These are phyloP conservation scores for Balanococcus diminutus DNA, from an alignment of 2,888 invertebrate genomes.

Conservation along the genomic window DNA sequence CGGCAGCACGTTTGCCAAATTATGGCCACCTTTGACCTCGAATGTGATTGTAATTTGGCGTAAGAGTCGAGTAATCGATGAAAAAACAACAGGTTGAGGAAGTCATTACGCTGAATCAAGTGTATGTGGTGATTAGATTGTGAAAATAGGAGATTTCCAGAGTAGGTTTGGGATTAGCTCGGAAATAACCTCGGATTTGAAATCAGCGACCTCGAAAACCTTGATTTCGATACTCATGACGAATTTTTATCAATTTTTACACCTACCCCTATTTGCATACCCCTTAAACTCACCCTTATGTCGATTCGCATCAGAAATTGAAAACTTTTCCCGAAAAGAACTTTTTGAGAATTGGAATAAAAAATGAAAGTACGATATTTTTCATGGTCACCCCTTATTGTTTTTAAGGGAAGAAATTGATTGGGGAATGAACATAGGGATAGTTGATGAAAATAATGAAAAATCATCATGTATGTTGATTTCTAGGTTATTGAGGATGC, in stretches of 20 bases:
- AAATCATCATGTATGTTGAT: too few species aligned
- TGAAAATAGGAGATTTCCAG: background rate
- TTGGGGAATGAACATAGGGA: too few species aligned
- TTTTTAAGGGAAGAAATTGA: too few species aligned
- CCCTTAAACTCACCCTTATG: background rate
- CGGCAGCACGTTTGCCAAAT: background rate
- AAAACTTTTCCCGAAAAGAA: too few species aligned
- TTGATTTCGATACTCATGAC: background rate
- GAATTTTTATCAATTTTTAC: background rate
- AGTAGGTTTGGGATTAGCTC: background rate
- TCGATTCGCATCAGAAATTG: background rate
- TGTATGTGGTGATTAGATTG: background rate
- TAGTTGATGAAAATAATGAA: too few species aligned
- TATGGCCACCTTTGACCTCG: background rate
- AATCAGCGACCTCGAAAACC: background rate
- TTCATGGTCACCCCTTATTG: too few species aligned
- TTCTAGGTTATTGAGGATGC: too few species aligned
- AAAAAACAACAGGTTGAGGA: background rate
- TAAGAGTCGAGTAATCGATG: background rate
- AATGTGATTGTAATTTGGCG: background rate
- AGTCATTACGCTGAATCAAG: background rate
- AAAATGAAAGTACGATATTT: too few species aligned
- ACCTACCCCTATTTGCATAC: background rate
- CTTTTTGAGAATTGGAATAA: too few species aligned
- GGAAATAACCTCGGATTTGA: background rate